Evolutionary conservation across 2,888 invertebrate species (phyloP), one percentile per base, ranked within the genome.

Genomic region (Chymomyza amoena): DNA sequence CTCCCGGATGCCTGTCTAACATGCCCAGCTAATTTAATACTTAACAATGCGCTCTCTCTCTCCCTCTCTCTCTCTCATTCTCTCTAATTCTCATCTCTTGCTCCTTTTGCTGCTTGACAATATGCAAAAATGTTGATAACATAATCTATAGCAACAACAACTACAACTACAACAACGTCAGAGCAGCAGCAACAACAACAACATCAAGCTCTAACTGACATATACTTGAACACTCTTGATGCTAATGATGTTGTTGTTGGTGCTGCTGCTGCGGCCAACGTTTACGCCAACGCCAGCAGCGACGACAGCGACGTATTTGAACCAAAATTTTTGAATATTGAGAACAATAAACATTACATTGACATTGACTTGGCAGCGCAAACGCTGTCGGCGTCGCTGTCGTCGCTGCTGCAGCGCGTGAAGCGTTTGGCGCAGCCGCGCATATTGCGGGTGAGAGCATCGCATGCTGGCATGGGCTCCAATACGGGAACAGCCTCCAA

Each of bases 361-460:
- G 62, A 56, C 16, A 28, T 50, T 64, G 62, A 20, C 36, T 39
- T 6, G 51, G 57, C 36, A 39, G 57, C 57, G 61, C 16, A 13
- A 54, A 79, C 70, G 69, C 62, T 56, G 66, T 56, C 52, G 54
- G 69, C 13, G 61, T 79, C 70, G 69, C 62, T 56, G 66, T 56
- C 52, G 54, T 70, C 18, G 70, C 65, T 70, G 76, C 78, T 74
- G 80, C 90, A 85, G 74, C 91, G 92, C 79, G 84, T 89, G 80
- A 91, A 91, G 80, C 91, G 92, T 90, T 93, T 94, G 91, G 94
- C 94, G 77, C 92, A 92, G 78, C 92, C 92, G 74, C 90, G 92
- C 80, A 91, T 94, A 91, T 93, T 94, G 92, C 93, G 94, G 92
- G 93, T 94, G 92, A 93, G 94, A 82, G 88, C 90, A 73, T 90